Conservation (phyloP, 1,140 invertebrate species). For the Heliconius nattereri region DNA sequence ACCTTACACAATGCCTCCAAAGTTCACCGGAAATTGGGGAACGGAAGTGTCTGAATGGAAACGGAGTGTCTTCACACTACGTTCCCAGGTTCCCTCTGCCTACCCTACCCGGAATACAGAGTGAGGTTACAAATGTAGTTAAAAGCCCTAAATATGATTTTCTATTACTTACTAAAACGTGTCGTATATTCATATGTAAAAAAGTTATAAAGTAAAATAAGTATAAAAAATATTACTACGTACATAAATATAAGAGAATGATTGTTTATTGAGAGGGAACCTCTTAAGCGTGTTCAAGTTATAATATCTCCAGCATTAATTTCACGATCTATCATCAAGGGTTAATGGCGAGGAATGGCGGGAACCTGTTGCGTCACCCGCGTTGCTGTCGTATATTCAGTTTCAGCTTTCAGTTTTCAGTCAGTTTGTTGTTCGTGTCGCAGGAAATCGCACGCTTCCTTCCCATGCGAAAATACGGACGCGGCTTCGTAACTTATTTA, state of each 20-base stretch:
- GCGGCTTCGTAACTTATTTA: slow-evolving; percentile 21
- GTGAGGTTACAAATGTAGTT: too few species aligned
- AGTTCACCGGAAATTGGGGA: too few species aligned
- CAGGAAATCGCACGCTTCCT: slow-evolving; percentile 38
- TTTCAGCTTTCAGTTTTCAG: slow-evolving; percentile 16
- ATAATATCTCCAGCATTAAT: slow-evolving; percentile 58
- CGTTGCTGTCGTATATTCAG: slow-evolving; percentile 31
- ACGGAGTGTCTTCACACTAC: too few species aligned
- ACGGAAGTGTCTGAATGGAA: too few species aligned
- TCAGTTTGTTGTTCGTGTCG: slow-evolving; percentile 42
- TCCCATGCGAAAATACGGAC: slow-evolving; percentile 1
- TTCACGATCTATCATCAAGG: slow-evolving; percentile 55
- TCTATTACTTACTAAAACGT: too few species aligned
- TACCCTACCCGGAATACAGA: too few species aligned
- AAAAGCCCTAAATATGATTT: too few species aligned
- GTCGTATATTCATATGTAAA: neutral
- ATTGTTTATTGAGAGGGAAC: slow-evolving; percentile 36
- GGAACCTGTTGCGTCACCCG: slow-evolving; percentile 60
- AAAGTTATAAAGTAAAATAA: neutral
- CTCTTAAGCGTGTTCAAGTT: slow-evolving; percentile 41
- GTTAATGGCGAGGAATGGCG: slow-evolving; percentile 56
- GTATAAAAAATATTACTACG: neutral
- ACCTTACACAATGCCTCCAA: too few species aligned
- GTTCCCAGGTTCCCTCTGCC: too few species aligned
- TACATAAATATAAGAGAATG: neutral